Evolutionary conservation across 2,113 vertebrate species (phyloP).

Genomic region (Rhinolophus ferrumequinum): DNA sequence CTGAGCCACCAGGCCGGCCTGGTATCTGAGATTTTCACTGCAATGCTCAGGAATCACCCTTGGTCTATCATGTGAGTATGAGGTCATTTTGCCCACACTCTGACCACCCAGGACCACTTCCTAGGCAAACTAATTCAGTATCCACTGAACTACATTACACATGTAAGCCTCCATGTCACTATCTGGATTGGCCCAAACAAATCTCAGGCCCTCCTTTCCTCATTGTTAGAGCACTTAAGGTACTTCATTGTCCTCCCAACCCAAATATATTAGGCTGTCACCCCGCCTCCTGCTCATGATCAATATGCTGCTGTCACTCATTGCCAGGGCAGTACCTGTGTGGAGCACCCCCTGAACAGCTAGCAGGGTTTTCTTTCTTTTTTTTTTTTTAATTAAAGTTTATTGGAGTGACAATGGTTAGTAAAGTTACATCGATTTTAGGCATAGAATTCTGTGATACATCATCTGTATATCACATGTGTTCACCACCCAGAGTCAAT

Average conservation of each 20-base stretch:
- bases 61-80: background rate
- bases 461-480: no score
- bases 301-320: background rate
- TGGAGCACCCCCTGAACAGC: background rate
- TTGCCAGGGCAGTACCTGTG: background rate
- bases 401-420: no score
- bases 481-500: no score
- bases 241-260: background rate
- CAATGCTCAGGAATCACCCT: background rate
- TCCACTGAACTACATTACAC: background rate
- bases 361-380: background rate
- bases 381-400: background rate
- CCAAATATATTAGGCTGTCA: background rate
- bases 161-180: background rate
- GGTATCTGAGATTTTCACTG: constrained; percentile 4
- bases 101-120: background rate
- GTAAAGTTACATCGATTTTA: no score
- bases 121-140: background rate
- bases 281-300: background rate
- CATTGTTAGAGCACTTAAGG: background rate
- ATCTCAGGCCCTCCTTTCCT: background rate
- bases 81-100: background rate
- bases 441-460: no score
- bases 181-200: background rate
- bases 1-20: background rate